A percentile compares a stretch with the other conserved stretches of the same genome.
Conservation (phyloP, 2,797 vertebrate genomes). For the Sebastes diploproa region DNA sequence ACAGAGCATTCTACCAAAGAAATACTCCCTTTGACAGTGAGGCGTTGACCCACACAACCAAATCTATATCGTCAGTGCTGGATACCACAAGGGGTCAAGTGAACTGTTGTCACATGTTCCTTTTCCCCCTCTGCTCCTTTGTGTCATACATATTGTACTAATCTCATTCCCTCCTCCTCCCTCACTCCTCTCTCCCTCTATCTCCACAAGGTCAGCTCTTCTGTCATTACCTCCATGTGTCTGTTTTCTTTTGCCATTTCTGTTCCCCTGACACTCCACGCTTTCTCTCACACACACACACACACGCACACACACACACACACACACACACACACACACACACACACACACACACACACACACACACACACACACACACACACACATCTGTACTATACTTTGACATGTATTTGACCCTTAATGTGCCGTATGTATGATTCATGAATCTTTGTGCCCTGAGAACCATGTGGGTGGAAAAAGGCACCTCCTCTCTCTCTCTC, state of each 20-base stretch:
- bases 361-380: neutral
- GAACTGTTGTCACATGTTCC: neutral
- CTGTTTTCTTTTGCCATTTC: neutral
- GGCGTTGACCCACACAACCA: neutral
- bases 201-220: slow-evolving; percentile 15
- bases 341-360: neutral
- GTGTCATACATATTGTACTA: neutral
- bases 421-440: slow-evolving; percentile 45
- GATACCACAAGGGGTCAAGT: neutral
- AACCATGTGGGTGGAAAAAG: neutral
- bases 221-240: slow-evolving; percentile 10
- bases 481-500: neutral
- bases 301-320: neutral
- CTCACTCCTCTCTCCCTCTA: neutral
- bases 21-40: neutral
- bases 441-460: slow-evolving; percentile 25
- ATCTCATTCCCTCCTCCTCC: neutral
- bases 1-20: neutral
- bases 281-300: neutral
- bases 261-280: neutral
- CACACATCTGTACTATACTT: neutral
- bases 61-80: neutral
- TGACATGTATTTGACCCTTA: slow-evolving; percentile 40
- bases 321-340: neutral
- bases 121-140: neutral